Percentiles rank a stretch among this genome's conserved stretches.
Conservation (phyloP, 92 coral and sea anemone genomes). For the Palythoa grandiflora region DNA sequence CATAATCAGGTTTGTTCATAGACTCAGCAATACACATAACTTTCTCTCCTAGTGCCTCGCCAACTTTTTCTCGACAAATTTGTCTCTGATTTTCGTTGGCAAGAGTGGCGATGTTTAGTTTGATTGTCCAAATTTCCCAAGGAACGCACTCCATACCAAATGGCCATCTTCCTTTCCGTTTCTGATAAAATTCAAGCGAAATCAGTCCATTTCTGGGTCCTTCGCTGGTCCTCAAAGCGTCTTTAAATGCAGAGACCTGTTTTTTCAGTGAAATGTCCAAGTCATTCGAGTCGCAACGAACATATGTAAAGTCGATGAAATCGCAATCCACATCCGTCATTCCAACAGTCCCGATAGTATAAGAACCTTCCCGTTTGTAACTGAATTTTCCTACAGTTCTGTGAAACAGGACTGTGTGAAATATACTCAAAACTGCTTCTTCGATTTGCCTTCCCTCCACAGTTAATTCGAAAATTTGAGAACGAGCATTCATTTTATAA, state of each 20-base stretch:
- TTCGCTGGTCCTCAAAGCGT: slow-evolving; percentile 77
- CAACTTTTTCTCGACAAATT: slow-evolving; percentile 93
- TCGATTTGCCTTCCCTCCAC: slow-evolving; percentile 95
- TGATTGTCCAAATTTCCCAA: slow-evolving; percentile 97
- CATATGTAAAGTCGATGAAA: slow-evolving; percentile 87
- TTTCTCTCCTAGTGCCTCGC: slow-evolving; percentile 92
- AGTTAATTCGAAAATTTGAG: slow-evolving; percentile 94
- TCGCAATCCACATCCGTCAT: slow-evolving; percentile 94
- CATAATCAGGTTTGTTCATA: slow-evolving; percentile 94
- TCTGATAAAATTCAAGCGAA: slow-evolving; percentile 93
- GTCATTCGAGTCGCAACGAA: slow-evolving; percentile 90
- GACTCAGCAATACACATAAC: slow-evolving; percentile 93
- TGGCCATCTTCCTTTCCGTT: slow-evolving; percentile 93
- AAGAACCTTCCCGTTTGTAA: slow-evolving; percentile 94
- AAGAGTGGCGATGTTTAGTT: slow-evolving; percentile 77
- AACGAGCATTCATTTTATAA: slow-evolving; percentile 90
- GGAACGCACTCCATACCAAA: slow-evolving; percentile 94
- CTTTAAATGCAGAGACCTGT: slow-evolving; percentile 89
- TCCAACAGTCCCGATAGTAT: slow-evolving; percentile 95
- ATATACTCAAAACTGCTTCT: slow-evolving; percentile 88
- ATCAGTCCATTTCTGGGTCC: slow-evolving; percentile 86
- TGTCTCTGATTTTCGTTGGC: slow-evolving; percentile 93
- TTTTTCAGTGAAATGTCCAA: slow-evolving; percentile 78
- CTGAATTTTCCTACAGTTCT: slow-evolving; percentile 94
- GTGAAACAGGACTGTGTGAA: slow-evolving; percentile 94